A percentile compares a stretch with the other conserved stretches of the same genome.
Evolutionary conservation across 2,113 vertebrate species (phyloP).

Genomic region (Protobothrops mucrosquamatus): DNA sequence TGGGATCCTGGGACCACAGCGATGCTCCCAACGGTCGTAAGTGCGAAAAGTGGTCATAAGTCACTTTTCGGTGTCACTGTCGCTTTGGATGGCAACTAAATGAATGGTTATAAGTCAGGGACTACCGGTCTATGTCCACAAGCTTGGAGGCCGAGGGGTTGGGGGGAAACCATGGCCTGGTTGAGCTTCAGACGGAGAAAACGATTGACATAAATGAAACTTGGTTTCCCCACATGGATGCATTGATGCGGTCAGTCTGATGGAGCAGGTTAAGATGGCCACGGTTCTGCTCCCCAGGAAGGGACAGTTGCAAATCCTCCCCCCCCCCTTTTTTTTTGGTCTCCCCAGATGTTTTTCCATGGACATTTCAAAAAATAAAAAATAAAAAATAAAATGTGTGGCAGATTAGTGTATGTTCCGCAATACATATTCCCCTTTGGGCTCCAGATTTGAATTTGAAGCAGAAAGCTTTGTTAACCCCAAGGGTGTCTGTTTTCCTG

Average conservation of each 20-base stretch:
- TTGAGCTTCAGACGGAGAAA: background rate
- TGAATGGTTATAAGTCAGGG: no score
- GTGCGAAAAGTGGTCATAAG: no score
- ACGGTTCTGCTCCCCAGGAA: background rate
- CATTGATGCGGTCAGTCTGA: no score
- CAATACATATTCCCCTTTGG: no score
- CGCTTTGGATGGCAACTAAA: no score
- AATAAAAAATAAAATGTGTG: background rate
- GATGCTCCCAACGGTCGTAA: no score
- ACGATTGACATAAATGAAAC: accelerated
- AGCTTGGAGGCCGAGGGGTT: background rate
- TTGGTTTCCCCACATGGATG: background rate
- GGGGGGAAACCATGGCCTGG: background rate
- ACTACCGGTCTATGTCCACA: background rate
- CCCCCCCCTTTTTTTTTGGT: background rate
- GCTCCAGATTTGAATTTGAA: background rate
- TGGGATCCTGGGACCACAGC: no score
- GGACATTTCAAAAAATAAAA: background rate
- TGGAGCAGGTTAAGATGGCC: background rate
- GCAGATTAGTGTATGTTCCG: background rate
- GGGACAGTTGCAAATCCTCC: background rate
- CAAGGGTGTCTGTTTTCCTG: background rate
- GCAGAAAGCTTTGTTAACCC: background rate
- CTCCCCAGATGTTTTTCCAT: background rate
- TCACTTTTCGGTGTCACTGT: no score